These are phyloP conservation scores for Cheilosia vulpina DNA, from an alignment of 2,888 invertebrate genomes.

Conservation along the genomic window DNA sequence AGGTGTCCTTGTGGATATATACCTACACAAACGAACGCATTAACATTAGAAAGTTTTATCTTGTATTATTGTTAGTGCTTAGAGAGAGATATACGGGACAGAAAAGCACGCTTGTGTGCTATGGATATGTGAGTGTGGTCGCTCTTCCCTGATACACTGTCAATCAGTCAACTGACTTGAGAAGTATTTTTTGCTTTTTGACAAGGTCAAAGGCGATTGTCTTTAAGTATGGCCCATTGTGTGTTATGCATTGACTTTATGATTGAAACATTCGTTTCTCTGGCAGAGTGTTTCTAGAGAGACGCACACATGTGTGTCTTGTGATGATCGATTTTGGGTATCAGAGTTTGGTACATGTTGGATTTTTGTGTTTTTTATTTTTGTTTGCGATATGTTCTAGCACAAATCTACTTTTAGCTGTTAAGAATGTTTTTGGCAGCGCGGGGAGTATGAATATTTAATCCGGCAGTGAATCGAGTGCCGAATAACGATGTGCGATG, in stretches of 20 bases:
- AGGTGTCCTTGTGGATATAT: conserved; percentile 28
- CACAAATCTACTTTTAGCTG: neutral
- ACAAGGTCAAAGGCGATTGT: conserved; percentile 66
- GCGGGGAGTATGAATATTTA: too few species aligned
- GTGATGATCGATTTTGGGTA: conserved; percentile 17
- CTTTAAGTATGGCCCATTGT: conserved; percentile 33
- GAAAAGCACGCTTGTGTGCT: neutral
- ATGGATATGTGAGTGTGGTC: conserved; percentile 4
- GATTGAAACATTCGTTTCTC: conserved; percentile 42
- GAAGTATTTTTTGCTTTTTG: conserved; percentile 51
- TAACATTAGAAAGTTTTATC: neutral
- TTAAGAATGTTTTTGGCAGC: too few species aligned
- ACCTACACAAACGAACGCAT: conserved; percentile 2
- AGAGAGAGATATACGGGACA: neutral
- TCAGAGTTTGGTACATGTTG: neutral
- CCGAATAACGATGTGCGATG: too few species aligned
- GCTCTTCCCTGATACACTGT: conserved; percentile 34
- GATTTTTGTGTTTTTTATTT: too few species aligned
- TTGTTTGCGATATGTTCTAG: neutral
- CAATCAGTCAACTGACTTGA: conserved; percentile 46
- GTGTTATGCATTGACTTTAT: conserved; percentile 48
- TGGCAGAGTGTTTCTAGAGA: neutral
- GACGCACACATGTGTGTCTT: conserved; percentile 4
- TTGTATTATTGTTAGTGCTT: neutral
- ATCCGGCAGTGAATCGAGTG: too few species aligned